phyloP scores from a whole-genome alignment of 2,113 vertebrate species.

The Anarhynchus alexandrinus region DNA sequence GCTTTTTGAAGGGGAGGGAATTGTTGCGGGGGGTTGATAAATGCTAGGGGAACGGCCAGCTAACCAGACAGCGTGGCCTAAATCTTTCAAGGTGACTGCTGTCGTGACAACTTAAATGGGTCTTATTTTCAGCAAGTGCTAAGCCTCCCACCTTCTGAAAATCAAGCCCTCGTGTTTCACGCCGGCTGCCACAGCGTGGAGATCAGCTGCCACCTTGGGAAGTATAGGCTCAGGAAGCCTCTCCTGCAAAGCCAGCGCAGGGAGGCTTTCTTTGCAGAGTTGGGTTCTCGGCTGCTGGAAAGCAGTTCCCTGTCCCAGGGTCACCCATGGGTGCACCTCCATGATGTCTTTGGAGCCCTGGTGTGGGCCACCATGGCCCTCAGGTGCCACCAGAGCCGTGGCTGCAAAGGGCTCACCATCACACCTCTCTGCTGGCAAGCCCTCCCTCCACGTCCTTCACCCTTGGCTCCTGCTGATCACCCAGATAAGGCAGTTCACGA shows the following conservation, averaged over 20 bases:
- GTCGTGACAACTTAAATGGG: constrained; percentile 31
- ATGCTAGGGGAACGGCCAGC: neutral
- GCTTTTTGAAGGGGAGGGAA: neutral
- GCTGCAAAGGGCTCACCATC: neutral
- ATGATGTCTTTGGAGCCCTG: neutral
- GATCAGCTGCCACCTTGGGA: constrained; percentile 11
- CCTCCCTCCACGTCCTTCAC: neutral
- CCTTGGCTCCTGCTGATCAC: neutral
- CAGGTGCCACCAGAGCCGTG: neutral
- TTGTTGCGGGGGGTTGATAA: neutral
- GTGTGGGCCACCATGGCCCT: neutral
- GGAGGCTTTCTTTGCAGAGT: neutral
- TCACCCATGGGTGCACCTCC: accelerated
- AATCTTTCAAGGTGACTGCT: constrained; percentile 51
- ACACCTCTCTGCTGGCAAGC: neutral
- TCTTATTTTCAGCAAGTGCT: constrained; percentile 41
- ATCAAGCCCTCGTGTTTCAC: neutral
- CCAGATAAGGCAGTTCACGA: neutral
- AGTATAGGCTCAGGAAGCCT: neutral
- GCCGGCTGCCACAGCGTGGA: neutral
- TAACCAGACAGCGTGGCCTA: neutral
- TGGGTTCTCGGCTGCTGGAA: neutral
- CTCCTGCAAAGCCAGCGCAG: neutral
- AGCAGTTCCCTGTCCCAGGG: neutral
- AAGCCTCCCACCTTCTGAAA: constrained; percentile 43